Percentiles rank a stretch among this genome's conserved stretches.
phyloP scores from a whole-genome alignment of 2,888 invertebrate genomes.

The Exephanes ischioxanthus region DNA sequence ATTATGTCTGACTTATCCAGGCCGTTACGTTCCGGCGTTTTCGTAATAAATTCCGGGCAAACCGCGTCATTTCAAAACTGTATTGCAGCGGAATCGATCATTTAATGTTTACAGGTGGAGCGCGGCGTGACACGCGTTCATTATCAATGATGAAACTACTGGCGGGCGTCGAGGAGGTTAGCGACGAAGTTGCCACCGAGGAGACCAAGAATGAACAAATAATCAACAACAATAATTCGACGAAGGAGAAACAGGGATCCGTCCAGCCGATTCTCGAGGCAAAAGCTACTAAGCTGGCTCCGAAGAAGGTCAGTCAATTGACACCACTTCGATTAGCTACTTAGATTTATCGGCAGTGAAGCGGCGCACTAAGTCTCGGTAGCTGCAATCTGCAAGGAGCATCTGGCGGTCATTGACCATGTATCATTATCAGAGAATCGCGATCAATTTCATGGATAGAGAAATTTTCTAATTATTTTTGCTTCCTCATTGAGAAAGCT shows the following conservation, averaged over 20 bases:
- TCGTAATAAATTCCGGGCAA: neutral
- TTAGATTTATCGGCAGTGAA: neutral
- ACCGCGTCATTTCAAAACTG: neutral
- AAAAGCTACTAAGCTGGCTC: constrained; percentile 72
- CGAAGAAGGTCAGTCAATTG: constrained; percentile 75
- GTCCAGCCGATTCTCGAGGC: constrained; percentile 71
- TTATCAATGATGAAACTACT: constrained; percentile 83
- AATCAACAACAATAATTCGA: constrained; percentile 69
- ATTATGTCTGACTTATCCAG: neutral
- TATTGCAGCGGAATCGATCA: neutral
- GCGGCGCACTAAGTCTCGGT: neutral
- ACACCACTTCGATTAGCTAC: neutral
- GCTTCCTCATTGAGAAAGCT: no score
- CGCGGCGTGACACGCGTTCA: constrained; percentile 36
- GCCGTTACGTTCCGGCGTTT: neutral
- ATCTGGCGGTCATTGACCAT: neutral
- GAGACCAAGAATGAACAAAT: constrained; percentile 69
- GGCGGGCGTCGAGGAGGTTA: constrained; percentile 81
- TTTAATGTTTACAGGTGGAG: constrained; percentile 39
- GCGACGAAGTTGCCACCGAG: constrained; percentile 68
- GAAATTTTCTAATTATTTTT: no score
- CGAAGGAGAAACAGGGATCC: constrained; percentile 72
- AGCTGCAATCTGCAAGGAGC: neutral
- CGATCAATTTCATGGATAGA: neutral
- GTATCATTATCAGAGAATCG: neutral